Evolutionary conservation across 2,113 vertebrate genomes (phyloP).

Genomic region (Hippolais icterina): DNA sequence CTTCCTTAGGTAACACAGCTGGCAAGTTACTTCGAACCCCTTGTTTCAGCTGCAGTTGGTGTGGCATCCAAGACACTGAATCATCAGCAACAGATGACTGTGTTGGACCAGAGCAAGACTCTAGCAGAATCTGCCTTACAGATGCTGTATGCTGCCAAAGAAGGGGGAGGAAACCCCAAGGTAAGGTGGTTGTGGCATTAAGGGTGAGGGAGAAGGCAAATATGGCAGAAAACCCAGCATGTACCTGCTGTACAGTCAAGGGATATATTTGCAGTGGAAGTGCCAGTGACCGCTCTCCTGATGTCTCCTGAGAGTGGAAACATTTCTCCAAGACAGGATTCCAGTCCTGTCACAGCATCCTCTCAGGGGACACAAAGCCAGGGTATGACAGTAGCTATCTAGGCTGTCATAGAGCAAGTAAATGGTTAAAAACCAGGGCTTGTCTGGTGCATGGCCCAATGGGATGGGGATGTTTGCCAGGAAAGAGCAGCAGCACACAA

Average conservation of each 20-base stretch:
- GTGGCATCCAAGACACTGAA: conserved; percentile 90
- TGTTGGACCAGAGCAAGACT: conserved; percentile 97
- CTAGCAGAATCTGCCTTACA: conserved; percentile 95
- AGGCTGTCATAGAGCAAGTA: not conserved
- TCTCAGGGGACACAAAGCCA: not conserved
- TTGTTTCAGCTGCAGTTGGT: conserved; percentile 91
- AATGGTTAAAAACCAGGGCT: not conserved
- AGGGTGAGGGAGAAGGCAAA: not conserved
- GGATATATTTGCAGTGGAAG: not conserved
- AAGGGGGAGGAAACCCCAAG: conserved; percentile 98
- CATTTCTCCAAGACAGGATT: not conserved
- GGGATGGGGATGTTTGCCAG: not conserved
- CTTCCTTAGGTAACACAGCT: conserved; percentile 88
- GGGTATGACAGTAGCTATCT: not conserved
- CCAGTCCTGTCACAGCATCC: not conserved
- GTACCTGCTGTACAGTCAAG: accelerated
- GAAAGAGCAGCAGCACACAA: not conserved
- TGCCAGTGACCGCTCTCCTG: not conserved
- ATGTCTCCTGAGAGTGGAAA: not conserved
- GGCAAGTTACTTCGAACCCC: conserved; percentile 94
- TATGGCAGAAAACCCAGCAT: accelerated
- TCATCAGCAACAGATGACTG: conserved; percentile 97
- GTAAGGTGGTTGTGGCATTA: conserved; percentile 50
- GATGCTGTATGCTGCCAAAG: conserved; percentile 97
- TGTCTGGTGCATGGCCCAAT: not conserved